Base-by-base conservation (phyloP, 2,797 vertebrate species). In the Arrhamphus sclerolepis region DNA sequence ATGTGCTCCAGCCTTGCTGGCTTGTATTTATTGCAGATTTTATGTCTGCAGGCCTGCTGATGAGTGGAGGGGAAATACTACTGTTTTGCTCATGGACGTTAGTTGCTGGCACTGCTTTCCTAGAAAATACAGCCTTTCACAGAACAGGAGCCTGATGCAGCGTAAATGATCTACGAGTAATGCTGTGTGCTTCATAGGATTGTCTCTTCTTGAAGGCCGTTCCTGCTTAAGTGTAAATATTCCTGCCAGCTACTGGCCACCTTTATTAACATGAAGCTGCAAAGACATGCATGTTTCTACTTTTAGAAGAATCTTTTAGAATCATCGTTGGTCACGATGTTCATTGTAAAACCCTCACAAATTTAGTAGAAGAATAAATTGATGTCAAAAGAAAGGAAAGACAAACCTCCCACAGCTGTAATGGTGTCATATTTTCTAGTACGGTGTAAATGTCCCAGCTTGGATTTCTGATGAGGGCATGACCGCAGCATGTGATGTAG, bases 21-120 rank as follows among this genome's bases (percentile, higher is more conserved):
- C 79, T 72, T 51, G 56, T 66, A 76, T 67, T 69, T 31, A 46
- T n/a, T 43, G 41, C 57, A 50, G 19, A 53, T 56, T 50, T 56
- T 46, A 5, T 38, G 24, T 63, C 43, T 70, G 41, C 7, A 49
- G 66, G 77, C 59, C 77, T 59, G 58, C 56, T 42, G 42, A 65
- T 8, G 44, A 70, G 41, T 29, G 52, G 17, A 61, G 51, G 55
- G 59, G 61, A 67, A 74, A 73, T 40, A 59, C 17, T 62, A 34
- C 48, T 31, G 58, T 72, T 70, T 53, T 18, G 9, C 59, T 44
- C 6, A 4, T 18, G 66, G 62, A 51, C 51, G 52, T 20, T 54
- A 17, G 57, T 43, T 66, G 67, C 67, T 61, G 77, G 73, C 52
- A 5, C 22, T 46, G 72, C 28, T 52, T 59, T 77, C 61, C 24